Evolutionary conservation across 2,113 vertebrate genomes (phyloP), one percentile per base, ranked within the genome.

Genomic region (Aptenodytes forsteri): DNA sequence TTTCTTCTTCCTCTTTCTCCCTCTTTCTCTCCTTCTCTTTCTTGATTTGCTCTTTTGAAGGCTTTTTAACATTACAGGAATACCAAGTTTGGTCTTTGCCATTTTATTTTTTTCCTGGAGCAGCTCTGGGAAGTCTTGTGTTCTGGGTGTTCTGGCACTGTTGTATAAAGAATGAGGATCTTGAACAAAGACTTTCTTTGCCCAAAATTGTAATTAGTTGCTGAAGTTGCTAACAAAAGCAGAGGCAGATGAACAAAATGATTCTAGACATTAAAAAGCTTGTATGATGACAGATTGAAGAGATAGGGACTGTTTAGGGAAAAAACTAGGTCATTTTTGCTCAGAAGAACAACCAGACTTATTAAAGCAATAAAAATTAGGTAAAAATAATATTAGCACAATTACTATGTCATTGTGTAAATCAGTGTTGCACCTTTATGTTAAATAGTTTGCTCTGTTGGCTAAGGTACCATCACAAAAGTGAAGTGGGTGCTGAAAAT

Each of bases 161-260:
- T n/a, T 77, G 17, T 47, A 58, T 76, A 90, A 96, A 93, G 78
- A 95, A 96, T 90, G 32, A 93, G 62, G 32, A 87, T 55, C 77
- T 66, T 91, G 93, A 96, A 91, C 87, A 95, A 95, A 96, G 72
- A 89, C 69, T 96, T 94, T 88, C 62, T 94, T 96, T 94, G 86
- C 80, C 81, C 83, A 91, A 95, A 91, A 87, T 87, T 76, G 83
- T 92, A 95, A 91, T 94, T 96, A 82, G 34, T 89, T 89, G 83
- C 83, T 97, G 80, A 97, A 97, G 50, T n/a, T 83, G 56, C 86
- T 94, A 96, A 96, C 77, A 96, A 97, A 95, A 95, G 66, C 77
- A 91, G 65, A 89, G 52, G 56, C 90, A 92, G 86, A 93, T 69
- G 83, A 91, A 79, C n/a, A 87, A 91, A 93, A 95, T 87, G 4